Evolutionary conservation across 2,797 vertebrate species (phyloP), one percentile per base, ranked within the genome.

Genomic region (Lerista edwardsae): DNA sequence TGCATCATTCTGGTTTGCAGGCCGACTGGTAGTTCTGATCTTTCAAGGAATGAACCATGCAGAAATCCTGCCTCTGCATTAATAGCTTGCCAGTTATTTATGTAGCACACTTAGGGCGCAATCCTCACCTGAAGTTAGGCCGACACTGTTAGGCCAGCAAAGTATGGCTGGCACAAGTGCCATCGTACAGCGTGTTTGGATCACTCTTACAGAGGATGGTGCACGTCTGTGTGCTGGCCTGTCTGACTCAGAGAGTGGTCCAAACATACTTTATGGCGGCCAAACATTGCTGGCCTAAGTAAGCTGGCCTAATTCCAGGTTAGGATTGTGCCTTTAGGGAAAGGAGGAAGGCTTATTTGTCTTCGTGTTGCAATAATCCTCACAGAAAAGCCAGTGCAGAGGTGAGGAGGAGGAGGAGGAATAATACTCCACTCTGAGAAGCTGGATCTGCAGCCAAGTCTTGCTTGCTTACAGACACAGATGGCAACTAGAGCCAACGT

Each of bases 401-500:
- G 92, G 90, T 92, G 86, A 91, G 2, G 3, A 91, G 89, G 87
- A 91, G 72, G 77, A 89, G 88, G 90, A 86, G 17, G 14, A 86
- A 86, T 83, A 92, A 92, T 91, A 92, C 85, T 90, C 89, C 90
- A 82, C 83, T 92, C 55, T 87, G 90, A 5, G 75, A 88, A 91
- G 76, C 82, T 90, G 84, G 87, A 80, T 68, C 89, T 75, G 65
- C 84, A 91, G 94, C 94, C 95, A 96, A 95, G 91, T 92, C 88
- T 59, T 86, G 17, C 72, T 83, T 94, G 93, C 91, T 91, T 91
- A 87, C 92, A 95, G 92, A 95, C 95, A 96, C 95, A 96, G 93
- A 95, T 94, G 94, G 93, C 93, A 96, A 95, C 93, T 89, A 84
- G 29, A 94, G 89, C 44, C 86, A 92, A 75, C 44, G 81, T 85